Base-by-base conservation (phyloP, 2,888 invertebrate species). In the Leucoptera coffeella region DNA sequence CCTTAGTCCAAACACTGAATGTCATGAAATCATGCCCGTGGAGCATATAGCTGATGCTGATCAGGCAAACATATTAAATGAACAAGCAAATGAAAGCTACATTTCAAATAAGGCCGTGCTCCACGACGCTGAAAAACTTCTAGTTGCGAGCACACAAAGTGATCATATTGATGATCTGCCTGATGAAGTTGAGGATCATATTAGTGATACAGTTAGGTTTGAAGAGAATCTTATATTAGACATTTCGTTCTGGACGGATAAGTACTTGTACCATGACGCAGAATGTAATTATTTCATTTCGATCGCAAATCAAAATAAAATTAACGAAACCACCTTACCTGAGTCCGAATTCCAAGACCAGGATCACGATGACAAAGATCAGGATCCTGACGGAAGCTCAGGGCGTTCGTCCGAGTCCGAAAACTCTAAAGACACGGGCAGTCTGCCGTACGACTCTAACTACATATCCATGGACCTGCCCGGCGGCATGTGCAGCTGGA, bases 401-500 rank as follows among this genome's bases (percentile, higher is more conserved):
- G 77, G 77, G 41, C 78, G 72, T 32, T 54, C 71, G 27, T 67
- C 69, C 21, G 67, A 65, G 37, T 40, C 43, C 13, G 64, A 60
- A 20, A 56, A 52, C 32, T 25, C 22, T 7, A 57, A 43, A 38
- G 51, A 53, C 22, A 36, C 48, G 14, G 40, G 39, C 29, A 48
- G 50, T 25, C 56, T 55, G 10, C 55, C 59, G 17, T 57, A 45
- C 30, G 59, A 67, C 41, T 79, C 82, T 9, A 77, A 78, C 43
- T 79, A 77, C 41, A 73, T 80, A 40, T 76, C 80, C 25, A 79
- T 83, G 45, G 82, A 84, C 55, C 61, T 87, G 35, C 87, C 87
- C 4, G 85, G 85, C 33, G 86, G 86, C 29, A 77, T 87, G 39
- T 84, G 84, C 51, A 81, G 83, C 47, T 87, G 86, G 86, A 79